phyloP scores from a whole-genome alignment of 2,797 vertebrate genomes.

The Oophaga sylvatica region DNA sequence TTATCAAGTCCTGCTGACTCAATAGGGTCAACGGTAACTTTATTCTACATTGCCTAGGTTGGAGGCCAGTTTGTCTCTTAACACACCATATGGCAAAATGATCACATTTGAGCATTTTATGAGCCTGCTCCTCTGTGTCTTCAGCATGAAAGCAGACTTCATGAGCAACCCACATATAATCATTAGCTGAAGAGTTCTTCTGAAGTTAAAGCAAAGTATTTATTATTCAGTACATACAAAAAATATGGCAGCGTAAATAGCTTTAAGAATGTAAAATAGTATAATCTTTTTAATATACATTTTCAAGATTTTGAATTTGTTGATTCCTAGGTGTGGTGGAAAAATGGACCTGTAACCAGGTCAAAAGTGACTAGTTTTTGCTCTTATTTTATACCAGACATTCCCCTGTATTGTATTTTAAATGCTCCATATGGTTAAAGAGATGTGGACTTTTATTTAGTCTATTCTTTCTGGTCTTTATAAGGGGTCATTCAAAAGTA shows the following conservation, averaged over 20 bases:
- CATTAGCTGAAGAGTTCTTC: slow-evolving; percentile 15
- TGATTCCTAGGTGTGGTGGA: too few species aligned
- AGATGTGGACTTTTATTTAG: too few species aligned
- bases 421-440: too few species aligned
- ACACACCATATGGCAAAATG: slow-evolving; percentile 41
- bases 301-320: too few species aligned
- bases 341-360: too few species aligned
- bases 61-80: slow-evolving; percentile 41
- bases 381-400: too few species aligned
- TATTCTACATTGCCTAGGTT: slow-evolving; percentile 28
- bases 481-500: too few species aligned
- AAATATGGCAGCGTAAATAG: not conserved
- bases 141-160: slow-evolving; percentile 12
- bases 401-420: too few species aligned
- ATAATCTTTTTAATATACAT: too few species aligned
- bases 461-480: too few species aligned
- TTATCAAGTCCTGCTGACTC: slow-evolving; percentile 35
- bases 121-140: slow-evolving; percentile 1
- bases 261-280: too few species aligned
- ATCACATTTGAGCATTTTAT: slow-evolving; percentile 40
- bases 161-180: slow-evolving; percentile 5
- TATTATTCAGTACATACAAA: not conserved
- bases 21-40: slow-evolving; percentile 34
- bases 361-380: too few species aligned
- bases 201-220: slow-evolving; percentile 14